Evolutionary conservation across 2,888 invertebrate genomes (phyloP).

Genomic region (Desoria tigrina): DNA sequence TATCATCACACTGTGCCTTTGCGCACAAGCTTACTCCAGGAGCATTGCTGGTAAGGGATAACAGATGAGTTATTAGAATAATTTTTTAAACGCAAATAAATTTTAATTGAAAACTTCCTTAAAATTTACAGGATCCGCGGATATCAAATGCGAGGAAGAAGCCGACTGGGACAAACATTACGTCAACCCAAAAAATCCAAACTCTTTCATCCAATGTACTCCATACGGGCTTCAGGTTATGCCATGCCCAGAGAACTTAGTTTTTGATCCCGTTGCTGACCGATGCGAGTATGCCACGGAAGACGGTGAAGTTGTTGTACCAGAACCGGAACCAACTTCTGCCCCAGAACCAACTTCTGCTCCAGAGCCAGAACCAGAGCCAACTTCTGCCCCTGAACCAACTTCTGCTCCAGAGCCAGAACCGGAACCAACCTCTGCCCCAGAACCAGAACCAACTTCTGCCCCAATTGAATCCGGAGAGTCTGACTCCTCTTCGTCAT

Average conservation of each 20-base stretch:
- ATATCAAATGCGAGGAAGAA: not conserved
- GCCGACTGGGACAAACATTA: not conserved
- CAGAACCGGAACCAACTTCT: not conserved
- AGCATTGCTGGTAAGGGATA: not conserved
- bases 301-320: not conserved
- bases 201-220: conserved; percentile 5
- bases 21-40: conserved; percentile 6
- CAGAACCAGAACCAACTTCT: conserved; percentile 8
- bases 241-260: not conserved
- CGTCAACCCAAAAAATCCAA: not conserved
- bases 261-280: not conserved
- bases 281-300: conserved; percentile 2
- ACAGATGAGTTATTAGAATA: not conserved
- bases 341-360: not conserved
- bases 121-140: not conserved
- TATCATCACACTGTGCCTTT: conserved; percentile 1
- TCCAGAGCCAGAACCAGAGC: not conserved
- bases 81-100: not conserved
- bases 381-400: not conserved
- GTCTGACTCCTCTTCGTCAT: too few species aligned
- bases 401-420: not conserved
- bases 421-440: not conserved
- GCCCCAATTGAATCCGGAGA: too few species aligned
- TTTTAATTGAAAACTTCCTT: not conserved
- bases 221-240: not conserved